A percentile compares a stretch with the other conserved stretches of the same genome.
Evolutionary conservation across 1,140 invertebrate species (phyloP).

Genomic region (Tetramorium alpestre): DNA sequence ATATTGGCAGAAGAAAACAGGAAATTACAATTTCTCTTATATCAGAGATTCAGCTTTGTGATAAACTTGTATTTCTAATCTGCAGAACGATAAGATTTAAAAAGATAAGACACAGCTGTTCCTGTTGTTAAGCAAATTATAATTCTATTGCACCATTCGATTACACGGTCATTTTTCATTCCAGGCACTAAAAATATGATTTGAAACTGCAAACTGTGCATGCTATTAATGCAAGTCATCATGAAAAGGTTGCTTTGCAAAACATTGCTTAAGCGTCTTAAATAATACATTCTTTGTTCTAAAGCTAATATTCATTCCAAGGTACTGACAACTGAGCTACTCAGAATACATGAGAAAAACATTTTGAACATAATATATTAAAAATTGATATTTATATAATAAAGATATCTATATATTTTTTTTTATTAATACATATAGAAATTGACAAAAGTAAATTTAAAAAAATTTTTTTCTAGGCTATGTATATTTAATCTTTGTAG

Average conservation of each 20-base stretch:
- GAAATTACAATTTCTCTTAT: not conserved
- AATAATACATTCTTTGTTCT: not conserved
- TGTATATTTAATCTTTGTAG: not conserved
- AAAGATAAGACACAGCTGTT: not conserved
- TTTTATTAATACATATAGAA: not conserved
- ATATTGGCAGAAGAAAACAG: not conserved
- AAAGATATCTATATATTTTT: too few species aligned
- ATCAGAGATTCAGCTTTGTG: not conserved
- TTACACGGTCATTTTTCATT: not conserved
- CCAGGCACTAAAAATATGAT: not conserved
- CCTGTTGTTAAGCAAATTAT: slow-evolving; percentile 8
- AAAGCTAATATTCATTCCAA: not conserved
- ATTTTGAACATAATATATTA: not conserved
- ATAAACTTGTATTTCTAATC: slow-evolving; percentile 23
- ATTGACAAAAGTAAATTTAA: not conserved
- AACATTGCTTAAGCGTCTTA: not conserved
- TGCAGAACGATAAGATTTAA: slow-evolving; percentile 31
- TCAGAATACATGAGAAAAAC: not conserved
- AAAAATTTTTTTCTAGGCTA: not conserved
- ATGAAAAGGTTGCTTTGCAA: slow-evolving; percentile 19
- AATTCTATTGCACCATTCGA: not conserved
- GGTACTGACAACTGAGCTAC: not conserved
- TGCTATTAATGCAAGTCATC: slow-evolving; percentile 36
- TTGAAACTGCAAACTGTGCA: not conserved
- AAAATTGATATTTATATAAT: too few species aligned